Conservation (phyloP, 2,888 invertebrate species). For the Drosophila basisetae region DNA sequence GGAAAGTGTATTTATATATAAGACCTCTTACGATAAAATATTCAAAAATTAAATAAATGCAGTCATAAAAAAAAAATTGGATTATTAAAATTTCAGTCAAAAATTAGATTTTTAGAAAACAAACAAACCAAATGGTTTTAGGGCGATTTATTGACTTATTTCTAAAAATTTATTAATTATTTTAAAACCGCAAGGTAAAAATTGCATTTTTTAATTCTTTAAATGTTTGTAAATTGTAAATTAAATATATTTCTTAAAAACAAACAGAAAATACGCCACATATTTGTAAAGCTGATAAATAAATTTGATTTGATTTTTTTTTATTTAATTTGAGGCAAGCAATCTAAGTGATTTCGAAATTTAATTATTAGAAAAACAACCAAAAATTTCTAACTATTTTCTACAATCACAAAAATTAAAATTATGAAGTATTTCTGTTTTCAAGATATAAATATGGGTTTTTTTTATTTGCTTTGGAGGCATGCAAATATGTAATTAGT, state of each 20-base stretch:
- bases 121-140: not conserved
- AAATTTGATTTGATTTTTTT: not conserved
- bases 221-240: not conserved
- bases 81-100: fast-evolving
- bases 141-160: not conserved
- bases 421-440: too few species aligned
- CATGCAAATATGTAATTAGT: fast-evolving
- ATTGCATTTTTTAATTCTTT: fast-evolving
- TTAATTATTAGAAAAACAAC: not conserved
- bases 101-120: not conserved
- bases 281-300: not conserved
- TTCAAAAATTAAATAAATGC: not conserved
- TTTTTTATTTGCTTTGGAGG: too few species aligned
- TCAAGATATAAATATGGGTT: too few species aligned
- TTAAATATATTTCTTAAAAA: not conserved
- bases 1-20: not conserved
- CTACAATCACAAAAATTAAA: not conserved
- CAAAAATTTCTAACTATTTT: not conserved
- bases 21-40: not conserved
- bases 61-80: fast-evolving
- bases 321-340: not conserved
- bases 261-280: not conserved
- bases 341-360: not conserved
- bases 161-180: not conserved
- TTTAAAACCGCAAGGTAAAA: not conserved